These are phyloP conservation scores for Thymelicus lineola DNA, from an alignment of 2,888 invertebrate genomes.

Conservation along the genomic window DNA sequence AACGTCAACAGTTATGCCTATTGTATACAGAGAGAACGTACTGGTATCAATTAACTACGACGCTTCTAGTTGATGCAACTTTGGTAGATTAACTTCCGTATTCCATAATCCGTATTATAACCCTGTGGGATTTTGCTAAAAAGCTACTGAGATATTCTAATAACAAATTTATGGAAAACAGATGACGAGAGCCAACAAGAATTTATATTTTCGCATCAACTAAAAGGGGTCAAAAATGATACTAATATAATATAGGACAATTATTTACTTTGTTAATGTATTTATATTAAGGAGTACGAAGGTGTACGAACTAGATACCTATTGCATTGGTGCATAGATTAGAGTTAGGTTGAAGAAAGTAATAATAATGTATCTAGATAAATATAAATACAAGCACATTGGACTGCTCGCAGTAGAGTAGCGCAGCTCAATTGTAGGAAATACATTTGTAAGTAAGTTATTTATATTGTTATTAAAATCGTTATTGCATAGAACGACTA, in stretches of 20 bases:
- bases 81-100: not conserved
- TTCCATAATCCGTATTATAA: too few species aligned
- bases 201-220: constrained; percentile 14
- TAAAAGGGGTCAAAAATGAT: constrained; percentile 42
- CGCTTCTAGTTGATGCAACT: not conserved
- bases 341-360: constrained; percentile 53
- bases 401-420: constrained; percentile 83
- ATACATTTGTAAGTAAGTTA: constrained; percentile 83
- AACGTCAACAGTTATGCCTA: constrained; percentile 12
- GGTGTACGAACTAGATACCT: constrained; percentile 44
- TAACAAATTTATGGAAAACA: too few species aligned
- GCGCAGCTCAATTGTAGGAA: constrained; percentile 83
- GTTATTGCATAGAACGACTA: constrained; percentile 75
- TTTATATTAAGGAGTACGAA: constrained; percentile 33
- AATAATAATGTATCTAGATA: constrained; percentile 49
- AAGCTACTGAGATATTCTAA: too few species aligned
- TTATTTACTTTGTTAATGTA: constrained; percentile 14
- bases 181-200: too few species aligned
- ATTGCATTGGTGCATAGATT: constrained; percentile 70
- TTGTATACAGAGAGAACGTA: not conserved
- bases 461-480: constrained; percentile 85
- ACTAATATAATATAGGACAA: constrained; percentile 32
- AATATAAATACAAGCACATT: constrained; percentile 67
- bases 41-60: too few species aligned
- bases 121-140: too few species aligned